Conservation (phyloP, 2,113 vertebrate species). For the Furnarius figulus region DNA sequence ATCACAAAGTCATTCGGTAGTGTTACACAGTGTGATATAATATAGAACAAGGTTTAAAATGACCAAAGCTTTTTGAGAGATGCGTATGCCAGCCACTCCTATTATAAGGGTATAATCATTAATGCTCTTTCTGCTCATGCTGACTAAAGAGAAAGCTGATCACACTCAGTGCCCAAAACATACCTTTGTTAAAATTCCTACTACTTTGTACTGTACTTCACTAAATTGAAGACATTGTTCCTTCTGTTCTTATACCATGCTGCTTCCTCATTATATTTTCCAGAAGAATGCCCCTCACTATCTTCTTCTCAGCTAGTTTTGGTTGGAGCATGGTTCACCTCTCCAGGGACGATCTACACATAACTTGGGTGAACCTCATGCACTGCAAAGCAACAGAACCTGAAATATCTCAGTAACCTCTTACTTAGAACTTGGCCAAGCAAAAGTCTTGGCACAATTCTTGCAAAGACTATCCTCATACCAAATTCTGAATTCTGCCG, state of each 20-base stretch:
- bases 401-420: not conserved
- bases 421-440: not conserved
- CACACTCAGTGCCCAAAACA: not conserved
- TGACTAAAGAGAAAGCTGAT: not conserved
- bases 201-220: not conserved
- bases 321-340: not conserved
- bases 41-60: not conserved
- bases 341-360: not conserved
- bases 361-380: not conserved
- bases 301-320: not conserved
- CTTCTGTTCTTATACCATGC: not conserved
- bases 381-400: not conserved
- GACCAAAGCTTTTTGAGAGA: not conserved
- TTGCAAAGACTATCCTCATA: not conserved
- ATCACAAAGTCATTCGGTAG: not conserved
- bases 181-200: not conserved
- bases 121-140: not conserved
- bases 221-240: not conserved
- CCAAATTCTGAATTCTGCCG: not conserved
- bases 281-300: not conserved
- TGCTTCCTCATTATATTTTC: not conserved
- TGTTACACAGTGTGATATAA: not conserved
- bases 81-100: not conserved
- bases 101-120: not conserved
- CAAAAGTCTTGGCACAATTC: not conserved